A percentile compares a stretch with the other conserved stretches of the same genome.
phyloP scores from a whole-genome alignment of 2,113 vertebrate genomes.

The Perca flavescens region DNA sequence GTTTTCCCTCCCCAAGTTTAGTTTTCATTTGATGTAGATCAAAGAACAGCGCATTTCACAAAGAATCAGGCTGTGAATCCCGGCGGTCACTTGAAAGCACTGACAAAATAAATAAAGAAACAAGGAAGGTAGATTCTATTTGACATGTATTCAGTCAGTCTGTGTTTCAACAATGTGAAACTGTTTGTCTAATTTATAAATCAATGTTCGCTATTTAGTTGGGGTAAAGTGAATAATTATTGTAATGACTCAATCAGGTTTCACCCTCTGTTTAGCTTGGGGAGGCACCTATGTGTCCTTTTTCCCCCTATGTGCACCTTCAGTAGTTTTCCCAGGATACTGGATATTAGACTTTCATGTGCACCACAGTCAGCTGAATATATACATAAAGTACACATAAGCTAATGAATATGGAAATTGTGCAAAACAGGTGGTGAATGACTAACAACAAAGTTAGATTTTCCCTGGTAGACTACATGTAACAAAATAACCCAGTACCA shows the following conservation, averaged over 20 bases:
- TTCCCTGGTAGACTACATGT: not conserved
- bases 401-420: slow-evolving; percentile 38
- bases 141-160: slow-evolving; percentile 53
- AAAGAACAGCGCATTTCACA: slow-evolving; percentile 62
- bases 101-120: slow-evolving; percentile 48
- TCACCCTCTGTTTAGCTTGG: slow-evolving; percentile 44
- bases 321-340: slow-evolving; percentile 42
- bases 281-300: not conserved
- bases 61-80: slow-evolving; percentile 65
- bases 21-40: slow-evolving; percentile 66
- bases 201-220: slow-evolving; percentile 52
- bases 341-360: slow-evolving; percentile 51
- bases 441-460: slow-evolving; percentile 15
- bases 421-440: slow-evolving; percentile 32
- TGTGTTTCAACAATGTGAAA: slow-evolving; percentile 36
- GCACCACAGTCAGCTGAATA: slow-evolving; percentile 30
- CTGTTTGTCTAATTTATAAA: slow-evolving; percentile 72
- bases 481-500: slow-evolving; percentile 15
- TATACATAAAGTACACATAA: slow-evolving; percentile 33
- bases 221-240: slow-evolving; percentile 70
- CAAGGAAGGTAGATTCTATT: slow-evolving; percentile 39
- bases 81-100: slow-evolving; percentile 70
- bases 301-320: not conserved
- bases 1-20: slow-evolving; percentile 54
- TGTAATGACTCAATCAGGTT: slow-evolving; percentile 51